These are phyloP conservation scores for Actinia equina DNA, from an alignment of 64 coral and sea anemone species.

Conservation along the genomic window DNA sequence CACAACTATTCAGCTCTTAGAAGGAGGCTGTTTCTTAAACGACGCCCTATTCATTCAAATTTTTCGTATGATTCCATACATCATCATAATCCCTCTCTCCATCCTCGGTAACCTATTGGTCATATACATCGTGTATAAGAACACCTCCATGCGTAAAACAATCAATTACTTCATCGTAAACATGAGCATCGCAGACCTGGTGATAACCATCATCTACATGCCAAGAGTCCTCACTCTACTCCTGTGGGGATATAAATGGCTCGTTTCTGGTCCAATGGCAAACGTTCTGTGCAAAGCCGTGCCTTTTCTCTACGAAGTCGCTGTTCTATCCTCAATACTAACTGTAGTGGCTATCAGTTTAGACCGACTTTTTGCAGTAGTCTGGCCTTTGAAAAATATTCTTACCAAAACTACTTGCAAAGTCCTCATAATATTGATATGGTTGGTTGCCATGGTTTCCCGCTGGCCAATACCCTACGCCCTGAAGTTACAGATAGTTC, in stretches of 20 bases:
- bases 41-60: constrained; percentile 19
- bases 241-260: constrained; percentile 67
- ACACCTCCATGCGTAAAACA: constrained; percentile 62
- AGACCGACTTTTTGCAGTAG: constrained; percentile 62
- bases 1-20: background rate
- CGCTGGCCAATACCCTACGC: constrained; percentile 36
- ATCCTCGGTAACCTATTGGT: constrained; percentile 51
- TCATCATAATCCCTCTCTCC: constrained; percentile 35
- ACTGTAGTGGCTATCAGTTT: constrained; percentile 56
- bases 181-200: constrained; percentile 54
- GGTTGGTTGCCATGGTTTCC: constrained; percentile 37
- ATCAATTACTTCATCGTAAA: constrained; percentile 81
- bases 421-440: constrained; percentile 8
- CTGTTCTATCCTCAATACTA: constrained; percentile 43
- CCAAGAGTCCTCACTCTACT: constrained; percentile 70
- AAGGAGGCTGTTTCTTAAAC: constrained; percentile 28
- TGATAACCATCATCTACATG: constrained; percentile 60
- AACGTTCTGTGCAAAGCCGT: constrained; percentile 44
- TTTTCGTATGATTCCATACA: constrained; percentile 37
- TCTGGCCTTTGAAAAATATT: constrained; percentile 37
- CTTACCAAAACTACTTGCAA: constrained; percentile 29
- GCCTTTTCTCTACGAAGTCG: constrained; percentile 39
- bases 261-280: constrained; percentile 18
- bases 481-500: background rate
- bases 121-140: constrained; percentile 50